These are phyloP conservation scores for Coluber constrictor DNA, from an alignment of 2,797 vertebrate species.

Conservation along the genomic window DNA sequence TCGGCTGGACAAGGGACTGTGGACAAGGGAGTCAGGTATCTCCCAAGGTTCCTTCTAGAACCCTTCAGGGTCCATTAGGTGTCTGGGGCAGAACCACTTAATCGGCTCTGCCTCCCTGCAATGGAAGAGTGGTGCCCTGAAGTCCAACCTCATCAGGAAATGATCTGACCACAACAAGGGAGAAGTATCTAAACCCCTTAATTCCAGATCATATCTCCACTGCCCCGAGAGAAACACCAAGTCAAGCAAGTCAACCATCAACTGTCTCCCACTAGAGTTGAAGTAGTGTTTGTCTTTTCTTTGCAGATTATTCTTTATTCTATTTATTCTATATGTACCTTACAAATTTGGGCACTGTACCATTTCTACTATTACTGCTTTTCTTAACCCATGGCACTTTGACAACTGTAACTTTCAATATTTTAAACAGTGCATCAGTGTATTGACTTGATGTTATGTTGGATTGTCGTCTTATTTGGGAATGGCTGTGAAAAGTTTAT, in stretches of 20 bases:
- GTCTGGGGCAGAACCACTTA: too few species aligned
- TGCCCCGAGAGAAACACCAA: too few species aligned
- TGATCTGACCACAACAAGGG: too few species aligned
- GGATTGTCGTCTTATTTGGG: background rate
- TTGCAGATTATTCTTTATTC: conserved; percentile 19
- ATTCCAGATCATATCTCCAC: too few species aligned
- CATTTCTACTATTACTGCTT: conserved; percentile 46
- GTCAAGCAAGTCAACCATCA: background rate
- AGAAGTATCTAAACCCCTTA: too few species aligned
- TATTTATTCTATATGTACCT: conserved; percentile 28
- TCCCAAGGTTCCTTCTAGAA: too few species aligned
- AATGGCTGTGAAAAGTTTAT: background rate
- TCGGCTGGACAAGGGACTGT: too few species aligned
- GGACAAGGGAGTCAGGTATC: too few species aligned
- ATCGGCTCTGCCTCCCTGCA: too few species aligned
- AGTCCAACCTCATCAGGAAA: too few species aligned
- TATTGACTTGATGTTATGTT: background rate
- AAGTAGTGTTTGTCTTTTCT: background rate
- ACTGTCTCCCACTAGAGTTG: background rate
- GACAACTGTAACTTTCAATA: conserved; percentile 41
- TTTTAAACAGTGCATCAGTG: conserved; percentile 34
- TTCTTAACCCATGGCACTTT: conserved; percentile 40
- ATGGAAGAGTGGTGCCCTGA: too few species aligned
- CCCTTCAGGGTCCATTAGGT: too few species aligned
- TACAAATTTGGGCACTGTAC: conserved; percentile 36